Percentiles rank a stretch among this genome's conserved stretches.
Evolutionary conservation across 2,888 invertebrate genomes (phyloP).

Genomic region (Ophraella communa): DNA sequence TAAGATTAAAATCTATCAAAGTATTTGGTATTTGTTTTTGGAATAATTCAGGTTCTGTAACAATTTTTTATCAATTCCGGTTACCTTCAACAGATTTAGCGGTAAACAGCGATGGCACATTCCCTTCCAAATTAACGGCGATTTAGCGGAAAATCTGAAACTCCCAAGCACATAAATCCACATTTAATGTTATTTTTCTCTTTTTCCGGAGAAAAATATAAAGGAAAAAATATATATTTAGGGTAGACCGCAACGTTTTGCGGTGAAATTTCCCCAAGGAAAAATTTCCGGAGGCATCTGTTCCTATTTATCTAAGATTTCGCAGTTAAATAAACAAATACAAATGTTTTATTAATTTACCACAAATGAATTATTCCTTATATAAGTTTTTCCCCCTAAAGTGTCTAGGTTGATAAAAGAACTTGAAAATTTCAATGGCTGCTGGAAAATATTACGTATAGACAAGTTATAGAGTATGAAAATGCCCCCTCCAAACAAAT

Average conservation of each 20-base stretch:
- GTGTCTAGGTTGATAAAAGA: no score
- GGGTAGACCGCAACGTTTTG: conserved; percentile 3
- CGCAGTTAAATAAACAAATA: not conserved
- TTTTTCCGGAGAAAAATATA: not conserved
- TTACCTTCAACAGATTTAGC: no score
- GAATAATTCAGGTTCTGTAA: no score
- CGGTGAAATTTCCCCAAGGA: conserved; percentile 2
- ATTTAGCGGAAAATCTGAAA: not conserved
- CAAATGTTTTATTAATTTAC: not conserved
- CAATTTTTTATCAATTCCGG: no score
- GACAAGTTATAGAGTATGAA: no score
- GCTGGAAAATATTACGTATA: no score
- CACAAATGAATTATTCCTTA: no score
- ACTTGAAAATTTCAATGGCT: no score
- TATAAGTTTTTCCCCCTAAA: no score
- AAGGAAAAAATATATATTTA: not conserved
- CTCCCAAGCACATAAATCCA: not conserved
- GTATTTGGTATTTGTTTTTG: no score
- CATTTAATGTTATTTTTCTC: not conserved
- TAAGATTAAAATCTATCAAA: no score
- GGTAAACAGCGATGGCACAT: not conserved
- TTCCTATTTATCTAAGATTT: not conserved
- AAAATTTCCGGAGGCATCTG: conserved; percentile 3
- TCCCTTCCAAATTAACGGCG: not conserved
- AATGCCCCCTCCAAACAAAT: no score